phyloP scores from a whole-genome alignment of 2,797 vertebrate species.

The Bufotes viridis region DNA sequence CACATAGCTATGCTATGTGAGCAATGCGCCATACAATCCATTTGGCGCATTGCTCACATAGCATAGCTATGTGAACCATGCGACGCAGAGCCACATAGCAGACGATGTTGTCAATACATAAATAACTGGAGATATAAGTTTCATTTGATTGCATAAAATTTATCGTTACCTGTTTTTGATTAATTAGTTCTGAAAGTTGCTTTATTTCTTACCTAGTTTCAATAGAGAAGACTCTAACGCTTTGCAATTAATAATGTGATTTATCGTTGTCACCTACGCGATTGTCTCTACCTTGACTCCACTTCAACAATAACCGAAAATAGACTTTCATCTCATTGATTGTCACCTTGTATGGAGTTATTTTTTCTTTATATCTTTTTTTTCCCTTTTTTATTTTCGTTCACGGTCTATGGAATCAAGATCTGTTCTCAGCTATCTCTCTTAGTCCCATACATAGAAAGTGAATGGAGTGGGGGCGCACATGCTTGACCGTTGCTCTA shows the following conservation, averaged over 20 bases:
- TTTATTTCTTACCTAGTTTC: background rate
- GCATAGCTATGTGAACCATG: too few species aligned
- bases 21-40: too few species aligned
- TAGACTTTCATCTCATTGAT: background rate
- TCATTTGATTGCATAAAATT: background rate
- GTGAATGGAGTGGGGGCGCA: too few species aligned
- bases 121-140: background rate
- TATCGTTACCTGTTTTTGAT: slow-evolving; percentile 4
- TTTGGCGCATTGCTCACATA: too few species aligned
- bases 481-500: too few species aligned
- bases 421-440: too few species aligned
- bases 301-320: background rate
- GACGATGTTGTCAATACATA: background rate
- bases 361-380: background rate
- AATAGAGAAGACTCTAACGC: background rate
- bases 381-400: background rate
- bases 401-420: background rate
- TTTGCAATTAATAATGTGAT: slow-evolving; percentile 5
- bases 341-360: background rate
- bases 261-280: slow-evolving; percentile 20
- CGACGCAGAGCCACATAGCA: too few species aligned
- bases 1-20: too few species aligned
- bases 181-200: slow-evolving; percentile 23
- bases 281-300: background rate
- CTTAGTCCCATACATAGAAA: too few species aligned